Evolutionary conservation across 2,797 vertebrate species (phyloP).

Genomic region (Pygocentrus nattereri): DNA sequence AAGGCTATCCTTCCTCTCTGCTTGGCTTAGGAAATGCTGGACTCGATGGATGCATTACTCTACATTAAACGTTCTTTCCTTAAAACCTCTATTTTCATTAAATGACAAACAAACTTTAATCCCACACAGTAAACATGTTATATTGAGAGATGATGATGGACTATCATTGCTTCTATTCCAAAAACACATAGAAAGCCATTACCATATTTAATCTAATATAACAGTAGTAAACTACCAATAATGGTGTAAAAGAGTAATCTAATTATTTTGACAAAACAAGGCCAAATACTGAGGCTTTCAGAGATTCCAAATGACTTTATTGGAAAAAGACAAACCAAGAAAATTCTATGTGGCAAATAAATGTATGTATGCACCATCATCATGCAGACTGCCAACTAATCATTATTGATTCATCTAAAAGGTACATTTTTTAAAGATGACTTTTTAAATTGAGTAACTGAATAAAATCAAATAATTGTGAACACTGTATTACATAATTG

Average conservation of each 20-base stretch:
- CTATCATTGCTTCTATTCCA: background rate
- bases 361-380: background rate
- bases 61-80: background rate
- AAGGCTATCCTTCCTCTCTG: conserved; percentile 17
- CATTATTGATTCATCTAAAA: background rate
- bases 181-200: background rate
- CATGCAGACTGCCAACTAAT: too few relatives aligned
- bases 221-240: too few relatives aligned
- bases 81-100: background rate
- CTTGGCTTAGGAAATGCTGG: background rate
- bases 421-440: too few relatives aligned
- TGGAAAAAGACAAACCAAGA: too few relatives aligned
- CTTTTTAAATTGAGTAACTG: background rate
- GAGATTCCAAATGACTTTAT: too few relatives aligned
- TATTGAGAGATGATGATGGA: too few relatives aligned
- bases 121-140: too few relatives aligned
- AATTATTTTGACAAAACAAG: too few relatives aligned
- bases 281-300: too few relatives aligned
- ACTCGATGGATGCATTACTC: background rate
- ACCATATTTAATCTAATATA: background rate
- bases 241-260: background rate
- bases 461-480: background rate
- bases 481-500: conserved; percentile 67
- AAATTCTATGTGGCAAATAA: too few relatives aligned
- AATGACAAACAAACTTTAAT: background rate